Evolutionary conservation across 2,113 vertebrate species (phyloP), one percentile per base, ranked within the genome.

Genomic region (Trinectes maculatus): DNA sequence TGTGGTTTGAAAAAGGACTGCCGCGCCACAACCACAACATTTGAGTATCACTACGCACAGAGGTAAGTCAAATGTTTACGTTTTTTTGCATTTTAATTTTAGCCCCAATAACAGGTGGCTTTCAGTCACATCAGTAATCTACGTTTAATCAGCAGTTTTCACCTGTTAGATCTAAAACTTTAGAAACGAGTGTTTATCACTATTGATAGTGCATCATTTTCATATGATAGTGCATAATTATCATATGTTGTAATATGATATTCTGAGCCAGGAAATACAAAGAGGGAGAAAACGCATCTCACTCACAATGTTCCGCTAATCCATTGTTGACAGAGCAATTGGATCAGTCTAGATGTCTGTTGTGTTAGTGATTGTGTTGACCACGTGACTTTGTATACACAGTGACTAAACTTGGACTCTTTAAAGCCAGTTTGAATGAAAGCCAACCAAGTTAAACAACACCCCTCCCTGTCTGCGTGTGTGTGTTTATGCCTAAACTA

Each of bases 301-400:
- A n/a, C 33, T 53, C 65, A 74, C 37, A 71, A 78, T 29, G 37
- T 19, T 47, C 25, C 33, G 70, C 48, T 80, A 48, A 77, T 81
- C 60, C 37, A 11, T 44, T 72, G 76, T 83, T 77, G 34, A 59
- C 71, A 47, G 62, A 75, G 43, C 25, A 22, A n/a, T 48, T 54
- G 65, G 87, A 81, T 52, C 4, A 24, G 89, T 91, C 85, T 82
- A 51, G 87, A 81, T 29, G 55, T 62, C 82, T 88, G 58, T 75
- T 85, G 74, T 89, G 71, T 77, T 34, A 1, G 66, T 40, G 52
- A 46, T 40, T 43, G 59, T 21, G 43, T 15, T 18, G 44, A 72
- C 8, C 43, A 79, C 66, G 77, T 65, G 75, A 79, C 83, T 55
- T 33, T 54, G 18, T 34, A 61, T 77, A 66, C 57, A 59, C 54